These are phyloP conservation scores for Drosophila asahinai DNA, from an alignment of 1,140 invertebrate genomes.

Conservation along the genomic window DNA sequence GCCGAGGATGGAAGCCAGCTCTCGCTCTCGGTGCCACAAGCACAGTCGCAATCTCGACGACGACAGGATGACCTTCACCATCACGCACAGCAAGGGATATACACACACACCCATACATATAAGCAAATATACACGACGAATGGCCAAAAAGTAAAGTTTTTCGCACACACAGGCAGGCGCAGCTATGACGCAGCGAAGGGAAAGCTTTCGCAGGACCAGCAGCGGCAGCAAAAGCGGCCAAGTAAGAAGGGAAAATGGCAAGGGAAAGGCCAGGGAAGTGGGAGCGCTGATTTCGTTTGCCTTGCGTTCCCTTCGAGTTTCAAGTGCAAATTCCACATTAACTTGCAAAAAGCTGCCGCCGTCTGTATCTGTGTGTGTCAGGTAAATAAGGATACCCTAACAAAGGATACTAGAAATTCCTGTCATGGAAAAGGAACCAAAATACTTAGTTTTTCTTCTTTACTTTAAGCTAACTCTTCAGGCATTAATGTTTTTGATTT, in stretches of 20 bases:
- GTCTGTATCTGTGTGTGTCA: constrained; percentile 5
- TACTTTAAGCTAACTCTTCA: too few species aligned
- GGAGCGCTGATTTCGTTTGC: constrained; percentile 57
- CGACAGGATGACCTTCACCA: constrained; percentile 83
- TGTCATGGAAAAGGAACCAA: not conserved
- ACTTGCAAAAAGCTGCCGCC: constrained; percentile 55
- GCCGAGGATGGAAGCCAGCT: constrained; percentile 38
- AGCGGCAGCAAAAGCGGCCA: not conserved
- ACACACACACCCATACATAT: constrained; percentile 1
- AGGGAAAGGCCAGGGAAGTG: not conserved
- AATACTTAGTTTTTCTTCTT: too few species aligned
- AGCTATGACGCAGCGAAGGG: constrained; percentile 62
- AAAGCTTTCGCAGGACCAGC: constrained; percentile 57
- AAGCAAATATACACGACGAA: constrained; percentile 4
- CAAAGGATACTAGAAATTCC: not conserved
- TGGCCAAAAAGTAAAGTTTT: constrained; percentile 78
- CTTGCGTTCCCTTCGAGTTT: constrained; percentile 55
- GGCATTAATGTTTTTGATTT: too few species aligned
- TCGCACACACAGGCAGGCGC: constrained; percentile 54
- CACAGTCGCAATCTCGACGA: constrained; percentile 39
- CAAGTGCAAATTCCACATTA: constrained; percentile 79
- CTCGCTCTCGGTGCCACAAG: constrained; percentile 13
- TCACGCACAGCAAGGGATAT: constrained; percentile 68
- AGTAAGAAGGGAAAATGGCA: constrained; percentile 9
- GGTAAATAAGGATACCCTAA: constrained; percentile 20